Base-by-base conservation (phyloP, 2,113 vertebrate genomes). In the Eleginops maclovinus region DNA sequence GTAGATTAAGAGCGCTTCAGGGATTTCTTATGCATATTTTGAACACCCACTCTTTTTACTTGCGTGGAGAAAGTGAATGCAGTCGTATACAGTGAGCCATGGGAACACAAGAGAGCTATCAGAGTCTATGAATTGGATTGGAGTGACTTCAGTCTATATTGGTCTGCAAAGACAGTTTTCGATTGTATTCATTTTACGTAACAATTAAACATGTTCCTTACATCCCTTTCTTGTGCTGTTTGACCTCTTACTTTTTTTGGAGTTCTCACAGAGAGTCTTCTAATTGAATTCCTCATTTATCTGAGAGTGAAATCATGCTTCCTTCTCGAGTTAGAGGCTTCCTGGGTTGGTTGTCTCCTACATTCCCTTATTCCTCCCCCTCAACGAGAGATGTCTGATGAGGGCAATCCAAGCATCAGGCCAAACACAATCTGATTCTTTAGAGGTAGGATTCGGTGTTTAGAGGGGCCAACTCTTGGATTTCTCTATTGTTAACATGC, bases 251-350 rank as follows among this genome's bases (percentile, higher is more conserved):
- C 44, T 73, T 61, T 79, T 61, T 63, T 71, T 53, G 43, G 60
- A 60, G 53, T n/a, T 60, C 58, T 70, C 66, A 26, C 65, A 41
- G 21, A 79, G 49, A 83, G 74, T 88, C 79, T 65, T 77, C 75
- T 90, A 90, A 92, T 89, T 83, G 70, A 77, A 87, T 87, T 91
- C 76, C 74, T 87, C 22, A 13, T 83, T 90, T 86, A 89, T 92
- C 88, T 91, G 28, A 74, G 44, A 66, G 69, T 72, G 55, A 82
- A 82, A 87, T 89, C 84, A 31, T 46, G 65, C 66, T 90, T 91
- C 87, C 87, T 76, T 80, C 71, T 67, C 78, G 58, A 68, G 63
- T 74, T 75, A 61, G 70, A 73, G 31, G 81, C 83, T 87, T 88
- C 77, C 82, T 72, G 75, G 73, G 68, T 75, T 89, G 31, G 59